phyloP scores from a whole-genome alignment of 2,888 invertebrate genomes.

The Athalia rosae region DNA sequence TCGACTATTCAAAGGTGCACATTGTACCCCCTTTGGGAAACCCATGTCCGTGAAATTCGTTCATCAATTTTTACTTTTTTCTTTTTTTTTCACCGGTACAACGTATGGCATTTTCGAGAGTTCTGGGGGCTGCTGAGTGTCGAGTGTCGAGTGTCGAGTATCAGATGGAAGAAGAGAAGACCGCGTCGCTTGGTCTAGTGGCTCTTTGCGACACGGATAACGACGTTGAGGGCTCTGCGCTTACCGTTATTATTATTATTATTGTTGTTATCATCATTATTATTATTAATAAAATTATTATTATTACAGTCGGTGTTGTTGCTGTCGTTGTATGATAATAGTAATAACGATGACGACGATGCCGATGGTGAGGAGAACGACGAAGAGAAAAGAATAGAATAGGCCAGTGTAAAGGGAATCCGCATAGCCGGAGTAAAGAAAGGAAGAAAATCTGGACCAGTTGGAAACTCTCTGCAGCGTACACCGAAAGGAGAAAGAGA shows the following conservation, averaged over 20 bases:
- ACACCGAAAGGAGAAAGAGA: slow-evolving; percentile 12
- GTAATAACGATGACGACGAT: too few species aligned
- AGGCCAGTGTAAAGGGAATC: neutral
- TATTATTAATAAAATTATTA: too few species aligned
- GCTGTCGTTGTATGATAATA: too few species aligned
- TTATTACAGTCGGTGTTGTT: too few species aligned
- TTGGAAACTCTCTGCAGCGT: slow-evolving; percentile 1
- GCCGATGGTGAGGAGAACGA: neutral
- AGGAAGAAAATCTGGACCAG: slow-evolving; percentile 22
- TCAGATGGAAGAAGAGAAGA: neutral
- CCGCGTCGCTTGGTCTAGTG: slow-evolving; percentile 21
- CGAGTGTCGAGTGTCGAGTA: slow-evolving; percentile 16
- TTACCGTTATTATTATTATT: neutral
- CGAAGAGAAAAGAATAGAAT: neutral
- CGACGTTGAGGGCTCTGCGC: slow-evolving; percentile 15
- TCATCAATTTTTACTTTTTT: too few species aligned
- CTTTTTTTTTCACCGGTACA: too few species aligned
- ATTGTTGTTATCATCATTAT: too few species aligned
- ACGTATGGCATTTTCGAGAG: neutral
- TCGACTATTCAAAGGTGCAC: too few species aligned
- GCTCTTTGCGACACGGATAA: slow-evolving; percentile 39
- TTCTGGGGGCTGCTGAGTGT: slow-evolving; percentile 20
- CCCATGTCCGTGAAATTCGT: too few species aligned
- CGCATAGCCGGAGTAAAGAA: neutral
- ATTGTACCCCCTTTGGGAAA: too few species aligned